phyloP scores from a whole-genome alignment of 2,113 vertebrate species.

The Salvelinus sp. region DNA sequence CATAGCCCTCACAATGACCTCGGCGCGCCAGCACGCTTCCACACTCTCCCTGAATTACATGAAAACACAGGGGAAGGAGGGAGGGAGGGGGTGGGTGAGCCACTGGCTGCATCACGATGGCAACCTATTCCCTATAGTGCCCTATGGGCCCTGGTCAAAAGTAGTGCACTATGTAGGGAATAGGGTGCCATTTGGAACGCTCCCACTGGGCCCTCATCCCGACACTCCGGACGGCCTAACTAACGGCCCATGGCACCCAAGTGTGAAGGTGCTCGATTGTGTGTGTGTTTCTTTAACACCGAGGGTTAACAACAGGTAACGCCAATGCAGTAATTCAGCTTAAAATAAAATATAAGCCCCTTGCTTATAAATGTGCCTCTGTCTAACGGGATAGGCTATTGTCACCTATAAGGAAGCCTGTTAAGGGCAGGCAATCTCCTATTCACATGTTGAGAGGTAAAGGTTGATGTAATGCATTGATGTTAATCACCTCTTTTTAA shows the following conservation, averaged over 20 bases:
- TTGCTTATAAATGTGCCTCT: constrained; percentile 56
- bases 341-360: constrained; percentile 55
- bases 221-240: neutral
- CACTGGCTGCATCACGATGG: neutral
- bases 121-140: too few species aligned
- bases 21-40: constrained; percentile 54
- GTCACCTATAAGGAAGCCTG: constrained; percentile 51
- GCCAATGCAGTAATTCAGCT: constrained; percentile 57
- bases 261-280: constrained; percentile 59
- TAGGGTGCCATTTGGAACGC: too few species aligned
- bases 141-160: too few species aligned
- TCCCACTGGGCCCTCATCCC: neutral
- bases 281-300: constrained; percentile 53
- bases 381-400: constrained; percentile 42
- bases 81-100: neutral
- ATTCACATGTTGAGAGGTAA: too few species aligned
- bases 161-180: too few species aligned
- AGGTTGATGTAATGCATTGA: too few species aligned
- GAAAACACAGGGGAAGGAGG: constrained; percentile 36
- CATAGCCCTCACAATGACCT: constrained; percentile 61
- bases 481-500: too few species aligned
- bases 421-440: constrained; percentile 26
- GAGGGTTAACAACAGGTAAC: constrained; percentile 40
- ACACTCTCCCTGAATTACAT: constrained; percentile 55
- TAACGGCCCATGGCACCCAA: constrained; percentile 40